Conservation (phyloP, 1,140 invertebrate genomes). For the Brachionus plicatilis region DNA sequence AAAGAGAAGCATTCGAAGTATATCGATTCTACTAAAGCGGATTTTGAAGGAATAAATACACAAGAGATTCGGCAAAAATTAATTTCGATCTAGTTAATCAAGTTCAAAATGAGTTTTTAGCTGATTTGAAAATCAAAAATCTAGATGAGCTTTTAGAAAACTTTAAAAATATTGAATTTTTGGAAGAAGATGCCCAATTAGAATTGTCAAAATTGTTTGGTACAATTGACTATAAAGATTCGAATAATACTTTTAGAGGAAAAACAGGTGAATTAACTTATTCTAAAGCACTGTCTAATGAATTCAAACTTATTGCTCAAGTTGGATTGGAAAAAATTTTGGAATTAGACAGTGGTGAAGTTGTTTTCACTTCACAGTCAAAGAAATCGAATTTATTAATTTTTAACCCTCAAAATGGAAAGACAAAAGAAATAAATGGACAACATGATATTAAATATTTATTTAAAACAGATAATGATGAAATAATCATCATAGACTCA, state of each 20-base stretch:
- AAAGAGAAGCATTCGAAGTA: no score
- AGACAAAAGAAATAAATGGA: background rate
- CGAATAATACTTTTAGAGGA: background rate
- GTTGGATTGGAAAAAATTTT: background rate
- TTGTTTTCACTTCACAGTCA: background rate
- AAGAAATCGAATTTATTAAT: background rate
- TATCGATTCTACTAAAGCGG: background rate
- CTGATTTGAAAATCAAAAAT: background rate
- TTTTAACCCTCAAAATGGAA: background rate
- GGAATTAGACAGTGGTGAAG: background rate
- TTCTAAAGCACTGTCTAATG: background rate
- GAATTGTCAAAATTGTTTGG: background rate
- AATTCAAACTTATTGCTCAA: background rate
- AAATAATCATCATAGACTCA: background rate
- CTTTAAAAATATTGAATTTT: background rate
- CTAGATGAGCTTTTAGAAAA: background rate
- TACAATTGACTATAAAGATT: background rate
- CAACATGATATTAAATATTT: background rate
- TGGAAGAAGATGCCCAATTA: background rate
- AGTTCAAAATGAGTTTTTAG: background rate
- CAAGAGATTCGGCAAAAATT: background rate
- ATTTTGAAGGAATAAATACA: background rate
- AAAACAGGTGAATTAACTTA: background rate
- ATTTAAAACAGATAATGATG: background rate
- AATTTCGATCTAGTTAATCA: background rate